These are phyloP conservation scores for Epicampocera succincta DNA, from an alignment of 2,888 invertebrate genomes.

Conservation along the genomic window DNA sequence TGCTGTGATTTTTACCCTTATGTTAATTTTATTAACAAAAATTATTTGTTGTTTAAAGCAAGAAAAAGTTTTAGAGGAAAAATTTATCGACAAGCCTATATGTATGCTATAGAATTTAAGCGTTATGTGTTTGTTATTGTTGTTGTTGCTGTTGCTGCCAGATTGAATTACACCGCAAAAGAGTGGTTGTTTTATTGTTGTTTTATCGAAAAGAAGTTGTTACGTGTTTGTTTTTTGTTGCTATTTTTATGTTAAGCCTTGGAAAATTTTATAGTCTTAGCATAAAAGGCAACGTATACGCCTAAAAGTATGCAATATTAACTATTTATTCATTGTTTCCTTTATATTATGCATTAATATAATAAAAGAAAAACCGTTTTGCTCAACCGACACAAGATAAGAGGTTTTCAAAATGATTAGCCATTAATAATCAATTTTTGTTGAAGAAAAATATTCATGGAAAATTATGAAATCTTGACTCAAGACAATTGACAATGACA, in stretches of 20 bases:
- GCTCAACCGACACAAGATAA: neutral
- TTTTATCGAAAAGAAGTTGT: constrained; percentile 30
- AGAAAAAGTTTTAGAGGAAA: constrained; percentile 19
- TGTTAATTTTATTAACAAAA: constrained; percentile 81
- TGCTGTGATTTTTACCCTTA: constrained; percentile 72
- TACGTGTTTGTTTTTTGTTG: constrained; percentile 60
- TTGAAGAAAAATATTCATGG: neutral
- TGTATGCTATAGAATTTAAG: constrained; percentile 59
- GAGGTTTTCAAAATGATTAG: neutral
- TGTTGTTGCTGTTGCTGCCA: constrained; percentile 22
- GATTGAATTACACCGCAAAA: constrained; percentile 68
- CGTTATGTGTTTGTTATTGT: constrained; percentile 20
- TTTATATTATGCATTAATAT: constrained; percentile 48
- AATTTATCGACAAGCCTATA: constrained; percentile 64
- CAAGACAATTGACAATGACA: too few relatives aligned
- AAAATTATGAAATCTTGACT: too few relatives aligned
- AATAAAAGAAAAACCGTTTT: constrained; percentile 1
- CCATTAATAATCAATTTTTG: constrained; percentile 47
- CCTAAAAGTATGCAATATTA: constrained; percentile 65
- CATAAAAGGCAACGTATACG: constrained; percentile 23
- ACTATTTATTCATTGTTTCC: constrained; percentile 2
- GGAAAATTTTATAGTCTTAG: constrained; percentile 52
- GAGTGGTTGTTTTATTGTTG: constrained; percentile 63
- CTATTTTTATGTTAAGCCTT: constrained; percentile 65
- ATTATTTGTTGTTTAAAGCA: constrained; percentile 70